Conservation (phyloP, 2,113 vertebrate species). For the Psammodynastes pulverulentus region DNA sequence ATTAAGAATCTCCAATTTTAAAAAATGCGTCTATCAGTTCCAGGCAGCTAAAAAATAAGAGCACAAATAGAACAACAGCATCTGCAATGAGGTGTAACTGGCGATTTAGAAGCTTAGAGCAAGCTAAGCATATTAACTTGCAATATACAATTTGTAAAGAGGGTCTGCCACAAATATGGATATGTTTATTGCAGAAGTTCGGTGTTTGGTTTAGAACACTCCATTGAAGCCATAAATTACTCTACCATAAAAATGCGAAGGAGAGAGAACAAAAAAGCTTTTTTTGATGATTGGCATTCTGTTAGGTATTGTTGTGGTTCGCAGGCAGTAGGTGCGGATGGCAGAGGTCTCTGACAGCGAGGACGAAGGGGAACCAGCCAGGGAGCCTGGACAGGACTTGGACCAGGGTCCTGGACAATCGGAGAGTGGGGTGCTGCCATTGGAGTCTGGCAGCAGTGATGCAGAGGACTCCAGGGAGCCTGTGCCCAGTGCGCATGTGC, state of each 20-base stretch:
- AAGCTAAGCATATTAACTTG: not conserved
- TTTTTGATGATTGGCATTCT: not conserved
- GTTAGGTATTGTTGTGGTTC: too few species aligned
- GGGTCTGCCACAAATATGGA: not conserved
- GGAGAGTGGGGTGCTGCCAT: too few species aligned
- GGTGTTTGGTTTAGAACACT: constrained; percentile 2
- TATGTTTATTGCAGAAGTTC: not conserved
- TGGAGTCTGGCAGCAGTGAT: too few species aligned
- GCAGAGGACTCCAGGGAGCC: too few species aligned
- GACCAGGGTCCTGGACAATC: too few species aligned
- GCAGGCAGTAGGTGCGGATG: too few species aligned
- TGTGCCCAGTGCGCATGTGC: too few species aligned
- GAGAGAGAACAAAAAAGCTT: not conserved
- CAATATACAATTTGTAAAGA: not conserved
- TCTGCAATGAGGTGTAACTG: not conserved
- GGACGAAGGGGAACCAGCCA: too few species aligned
- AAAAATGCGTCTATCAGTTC: not conserved
- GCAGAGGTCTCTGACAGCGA: too few species aligned
- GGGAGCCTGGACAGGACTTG: too few species aligned
- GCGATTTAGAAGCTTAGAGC: not conserved
- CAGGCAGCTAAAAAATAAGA: not conserved
- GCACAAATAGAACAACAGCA: not conserved
- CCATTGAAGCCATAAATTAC: not conserved
- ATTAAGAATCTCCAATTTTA: not conserved
- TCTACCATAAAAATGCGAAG: not conserved